Conservation (phyloP, 2,888 invertebrate genomes). For the Aphodius sticticus region DNA sequence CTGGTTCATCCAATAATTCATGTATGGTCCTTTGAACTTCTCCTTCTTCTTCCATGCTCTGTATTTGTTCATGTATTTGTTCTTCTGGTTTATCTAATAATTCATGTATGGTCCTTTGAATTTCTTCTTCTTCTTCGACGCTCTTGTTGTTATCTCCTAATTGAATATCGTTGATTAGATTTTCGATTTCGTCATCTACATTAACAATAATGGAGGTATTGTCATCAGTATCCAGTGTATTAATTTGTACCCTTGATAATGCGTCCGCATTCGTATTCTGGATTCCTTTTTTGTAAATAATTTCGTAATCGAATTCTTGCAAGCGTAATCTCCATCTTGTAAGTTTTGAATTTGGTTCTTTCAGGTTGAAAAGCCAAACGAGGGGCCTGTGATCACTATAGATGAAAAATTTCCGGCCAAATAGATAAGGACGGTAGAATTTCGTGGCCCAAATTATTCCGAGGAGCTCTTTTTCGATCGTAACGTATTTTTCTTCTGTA, state of each 20-base stretch:
- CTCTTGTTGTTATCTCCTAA: not conserved
- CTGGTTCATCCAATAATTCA: too few relatives aligned
- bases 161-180: not conserved
- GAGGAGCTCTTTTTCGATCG: not conserved
- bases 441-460: not conserved
- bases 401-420: not conserved
- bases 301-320: not conserved
- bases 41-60: too few relatives aligned
- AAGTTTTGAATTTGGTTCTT: not conserved
- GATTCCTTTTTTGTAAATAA: constrained; percentile 9
- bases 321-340: not conserved
- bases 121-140: not conserved
- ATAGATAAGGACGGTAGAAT: not conserved
- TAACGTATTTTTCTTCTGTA: not conserved
- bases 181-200: constrained; percentile 20
- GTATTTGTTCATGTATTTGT: too few relatives aligned
- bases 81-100: not conserved
- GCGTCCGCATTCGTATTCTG: constrained; percentile 7
- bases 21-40: too few relatives aligned
- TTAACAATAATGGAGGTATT: constrained; percentile 25
- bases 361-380: not conserved
- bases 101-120: not conserved
- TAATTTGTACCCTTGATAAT: not conserved
- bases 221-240: constrained; percentile 11
- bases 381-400: constrained; percentile 6